Evolutionary conservation across 2,797 vertebrate genomes (phyloP).

Genomic region (Poecile montanus): DNA sequence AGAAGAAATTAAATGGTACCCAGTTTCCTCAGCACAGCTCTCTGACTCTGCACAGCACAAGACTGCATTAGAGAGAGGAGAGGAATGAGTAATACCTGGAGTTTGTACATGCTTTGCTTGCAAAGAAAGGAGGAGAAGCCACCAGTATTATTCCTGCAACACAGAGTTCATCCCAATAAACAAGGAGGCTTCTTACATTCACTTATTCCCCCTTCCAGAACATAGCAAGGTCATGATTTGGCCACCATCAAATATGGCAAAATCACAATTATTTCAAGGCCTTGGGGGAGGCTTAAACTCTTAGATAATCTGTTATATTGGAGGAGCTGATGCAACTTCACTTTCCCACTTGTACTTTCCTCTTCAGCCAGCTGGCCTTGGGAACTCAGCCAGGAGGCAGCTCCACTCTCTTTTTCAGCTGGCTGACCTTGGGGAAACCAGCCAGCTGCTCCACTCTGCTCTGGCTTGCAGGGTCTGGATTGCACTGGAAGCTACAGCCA

Average conservation of each 20-base stretch:
- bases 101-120: neutral
- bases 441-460: constrained; percentile 51
- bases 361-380: constrained; percentile 50
- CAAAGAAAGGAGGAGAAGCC: neutral
- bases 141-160: neutral
- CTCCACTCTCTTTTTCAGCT: constrained; percentile 45
- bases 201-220: neutral
- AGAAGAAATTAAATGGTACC: neutral
- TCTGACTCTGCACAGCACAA: neutral
- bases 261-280: constrained; percentile 38
- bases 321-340: constrained; percentile 39
- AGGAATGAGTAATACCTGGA: neutral
- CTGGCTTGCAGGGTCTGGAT: constrained; percentile 23
- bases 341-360: constrained; percentile 28
- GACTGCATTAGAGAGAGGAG: neutral
- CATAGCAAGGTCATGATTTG: constrained; percentile 14
- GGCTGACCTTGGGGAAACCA: constrained; percentile 70
- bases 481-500: constrained; percentile 37
- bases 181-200: neutral
- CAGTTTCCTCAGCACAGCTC: neutral
- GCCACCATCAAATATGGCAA: constrained; percentile 15
- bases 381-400: constrained; percentile 59
- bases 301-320: constrained; percentile 38
- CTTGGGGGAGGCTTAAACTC: constrained; percentile 11
- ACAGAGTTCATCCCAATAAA: neutral